Base-by-base conservation (phyloP, 2,113 vertebrate genomes). In the Varanus salvator region DNA sequence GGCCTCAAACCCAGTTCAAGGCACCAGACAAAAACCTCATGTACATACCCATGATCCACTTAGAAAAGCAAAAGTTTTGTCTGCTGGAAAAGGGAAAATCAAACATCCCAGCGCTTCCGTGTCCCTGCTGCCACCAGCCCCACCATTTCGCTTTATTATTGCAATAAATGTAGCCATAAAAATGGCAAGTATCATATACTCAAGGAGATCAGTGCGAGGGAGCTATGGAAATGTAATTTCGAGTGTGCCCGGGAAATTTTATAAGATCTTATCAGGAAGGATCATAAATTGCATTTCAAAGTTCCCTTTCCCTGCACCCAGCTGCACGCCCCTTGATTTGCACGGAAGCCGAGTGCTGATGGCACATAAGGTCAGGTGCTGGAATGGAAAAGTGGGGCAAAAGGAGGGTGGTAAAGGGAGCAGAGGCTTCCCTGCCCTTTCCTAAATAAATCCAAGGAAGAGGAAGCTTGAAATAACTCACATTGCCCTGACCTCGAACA, bases 151-250 rank as follows among this genome's bases (percentile, higher is more conserved):
- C 93, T 96, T 95, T 96, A 95, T 96, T 96, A 94, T 95, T 93
- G 95, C 95, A 95, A 95, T 95, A 95, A 96, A 95, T 95, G 95
- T 90, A 87, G 94, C 95, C 93, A 95, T 96, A 96, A 95, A 96
- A 93, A 92, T 92, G 92, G 94, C 94, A 95, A 94, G 92, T 92
- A 95, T 60, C 91, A 93, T 91, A 85, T 74, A 91, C 68, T 54
- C 81, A 2, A 92, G 48, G 91, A 91, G 92, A 93, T 94, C 92
- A 90, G 93, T 93, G 91, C 94, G 90, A 89, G 90, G 25, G 92
- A 91, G 94, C 95, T 95, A 96, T 96, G 96, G 96, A 96, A 96
- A 96, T 96, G 95, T 96, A 96, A 96, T 96, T 96, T 95, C 91
- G 69, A 95, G 95, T 93, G 95, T 95, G 95, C 95, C 95, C 90